Conservation (phyloP, 2,888 invertebrate genomes). For the Hydraecia micacea region DNA sequence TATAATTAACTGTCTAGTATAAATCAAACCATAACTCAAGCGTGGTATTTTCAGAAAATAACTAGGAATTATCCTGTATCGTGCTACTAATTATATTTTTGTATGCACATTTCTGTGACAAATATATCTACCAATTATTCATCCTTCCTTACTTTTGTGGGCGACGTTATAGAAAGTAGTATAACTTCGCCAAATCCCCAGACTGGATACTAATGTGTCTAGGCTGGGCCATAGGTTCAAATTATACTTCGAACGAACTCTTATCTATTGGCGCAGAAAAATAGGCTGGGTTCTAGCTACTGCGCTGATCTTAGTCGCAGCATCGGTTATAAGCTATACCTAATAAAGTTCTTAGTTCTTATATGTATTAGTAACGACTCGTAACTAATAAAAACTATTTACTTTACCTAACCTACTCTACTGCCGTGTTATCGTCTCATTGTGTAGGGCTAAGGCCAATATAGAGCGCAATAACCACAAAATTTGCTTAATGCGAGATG, state of each 20-base stretch:
- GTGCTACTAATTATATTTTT: not conserved
- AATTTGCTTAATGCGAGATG: not conserved
- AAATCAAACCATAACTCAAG: not conserved
- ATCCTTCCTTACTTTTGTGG: not conserved
- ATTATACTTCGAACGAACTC: not conserved
- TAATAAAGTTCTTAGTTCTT: not conserved
- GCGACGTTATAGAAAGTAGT: not conserved
- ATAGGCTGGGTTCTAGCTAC: constrained; percentile 9
- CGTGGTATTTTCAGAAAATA: constrained; percentile 2
- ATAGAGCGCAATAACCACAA: not conserved
- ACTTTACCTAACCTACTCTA: not conserved
- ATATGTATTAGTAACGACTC: not conserved
- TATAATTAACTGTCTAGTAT: not conserved
- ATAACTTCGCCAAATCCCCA: not conserved
- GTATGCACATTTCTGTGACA: not conserved
- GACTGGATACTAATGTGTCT: not conserved
- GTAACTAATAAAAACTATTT: not conserved
- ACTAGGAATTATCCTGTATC: not conserved
- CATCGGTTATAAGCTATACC: not conserved
- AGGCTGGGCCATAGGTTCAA: not conserved
- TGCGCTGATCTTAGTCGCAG: not conserved
- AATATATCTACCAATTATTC: not conserved
- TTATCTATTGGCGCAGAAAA: constrained; percentile 32
- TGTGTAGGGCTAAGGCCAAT: not conserved
- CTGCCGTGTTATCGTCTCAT: not conserved